phyloP scores from a whole-genome alignment of 2,113 vertebrate genomes.

The Heterochromis multidens region DNA sequence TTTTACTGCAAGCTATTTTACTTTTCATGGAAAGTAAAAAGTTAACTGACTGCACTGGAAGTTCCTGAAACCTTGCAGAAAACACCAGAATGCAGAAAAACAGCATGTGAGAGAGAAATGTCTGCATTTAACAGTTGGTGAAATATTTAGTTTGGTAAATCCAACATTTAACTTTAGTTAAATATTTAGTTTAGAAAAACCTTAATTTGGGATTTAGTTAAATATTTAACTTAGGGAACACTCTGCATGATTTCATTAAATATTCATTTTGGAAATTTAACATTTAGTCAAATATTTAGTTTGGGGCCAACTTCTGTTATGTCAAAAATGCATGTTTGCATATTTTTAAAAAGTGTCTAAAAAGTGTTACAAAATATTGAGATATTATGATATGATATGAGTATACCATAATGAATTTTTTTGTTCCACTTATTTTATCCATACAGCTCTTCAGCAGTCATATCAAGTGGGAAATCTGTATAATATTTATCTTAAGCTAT shows the following conservation, averaged over 20 bases:
- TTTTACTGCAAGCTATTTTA: not conserved
- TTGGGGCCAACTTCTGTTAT: not conserved
- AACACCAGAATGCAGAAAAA: not conserved
- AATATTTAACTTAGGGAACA: constrained; percentile 10
- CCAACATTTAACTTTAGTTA: not conserved
- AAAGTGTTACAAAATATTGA: not conserved
- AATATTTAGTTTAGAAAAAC: constrained; percentile 16
- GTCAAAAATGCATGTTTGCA: not conserved
- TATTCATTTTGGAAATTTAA: not conserved
- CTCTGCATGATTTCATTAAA: not conserved
- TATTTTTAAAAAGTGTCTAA: not conserved
- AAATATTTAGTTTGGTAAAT: constrained; percentile 7
- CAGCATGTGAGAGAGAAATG: not conserved
- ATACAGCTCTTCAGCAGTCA: not conserved
- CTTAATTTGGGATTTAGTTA: not conserved
- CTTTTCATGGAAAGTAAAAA: not conserved
- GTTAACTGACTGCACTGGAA: not conserved
- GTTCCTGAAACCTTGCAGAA: not conserved
- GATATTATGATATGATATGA: not conserved
- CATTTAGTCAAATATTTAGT: constrained; percentile 15
- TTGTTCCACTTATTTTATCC: not conserved
- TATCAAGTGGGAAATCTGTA: not conserved
- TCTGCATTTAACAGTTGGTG: not conserved
- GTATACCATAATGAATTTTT: not conserved
- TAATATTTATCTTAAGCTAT: not conserved